Evolutionary conservation across 2,888 invertebrate species (phyloP).

Genomic region (Epistrophe grossulariae): DNA sequence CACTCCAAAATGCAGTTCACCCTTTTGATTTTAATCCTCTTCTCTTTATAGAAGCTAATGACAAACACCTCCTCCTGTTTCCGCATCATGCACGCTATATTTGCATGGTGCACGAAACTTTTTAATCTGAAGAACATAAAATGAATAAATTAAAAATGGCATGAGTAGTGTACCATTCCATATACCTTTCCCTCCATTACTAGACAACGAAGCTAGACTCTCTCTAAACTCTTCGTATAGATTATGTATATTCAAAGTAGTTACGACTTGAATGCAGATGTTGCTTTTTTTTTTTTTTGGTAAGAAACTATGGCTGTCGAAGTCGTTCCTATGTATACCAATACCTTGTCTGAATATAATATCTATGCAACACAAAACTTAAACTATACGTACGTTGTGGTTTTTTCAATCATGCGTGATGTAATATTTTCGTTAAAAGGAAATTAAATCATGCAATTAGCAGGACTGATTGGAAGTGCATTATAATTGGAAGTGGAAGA

Average conservation of each 20-base stretch:
- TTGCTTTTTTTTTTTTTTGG: background rate
- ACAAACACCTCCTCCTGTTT: constrained; percentile 74
- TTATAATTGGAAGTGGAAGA: constrained; percentile 68
- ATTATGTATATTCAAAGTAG: background rate
- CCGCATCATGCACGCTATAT: constrained; percentile 55
- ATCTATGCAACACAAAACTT: background rate
- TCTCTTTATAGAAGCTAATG: constrained; percentile 41
- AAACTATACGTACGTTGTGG: constrained; percentile 18
- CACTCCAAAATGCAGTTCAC: background rate
- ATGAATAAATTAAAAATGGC: constrained; percentile 72
- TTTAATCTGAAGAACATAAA: constrained; percentile 67
- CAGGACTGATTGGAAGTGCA: constrained; percentile 72
- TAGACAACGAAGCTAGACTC: constrained; percentile 18
- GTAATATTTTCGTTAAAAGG: constrained; percentile 73
- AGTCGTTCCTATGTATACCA: constrained; percentile 7
- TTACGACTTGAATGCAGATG: constrained; percentile 61
- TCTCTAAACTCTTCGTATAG: background rate
- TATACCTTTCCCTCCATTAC: background rate
- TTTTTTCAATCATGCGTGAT: constrained; percentile 72
- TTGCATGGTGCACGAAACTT: constrained; percentile 62
- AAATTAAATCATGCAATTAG: constrained; percentile 76
- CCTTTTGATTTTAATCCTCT: background rate
- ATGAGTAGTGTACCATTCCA: constrained; percentile 45
- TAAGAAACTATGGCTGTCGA: constrained; percentile 11
- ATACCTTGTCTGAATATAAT: constrained; percentile 4